These are phyloP conservation scores for Aphrophora alni DNA, from an alignment of 2,888 invertebrate genomes.

Conservation along the genomic window DNA sequence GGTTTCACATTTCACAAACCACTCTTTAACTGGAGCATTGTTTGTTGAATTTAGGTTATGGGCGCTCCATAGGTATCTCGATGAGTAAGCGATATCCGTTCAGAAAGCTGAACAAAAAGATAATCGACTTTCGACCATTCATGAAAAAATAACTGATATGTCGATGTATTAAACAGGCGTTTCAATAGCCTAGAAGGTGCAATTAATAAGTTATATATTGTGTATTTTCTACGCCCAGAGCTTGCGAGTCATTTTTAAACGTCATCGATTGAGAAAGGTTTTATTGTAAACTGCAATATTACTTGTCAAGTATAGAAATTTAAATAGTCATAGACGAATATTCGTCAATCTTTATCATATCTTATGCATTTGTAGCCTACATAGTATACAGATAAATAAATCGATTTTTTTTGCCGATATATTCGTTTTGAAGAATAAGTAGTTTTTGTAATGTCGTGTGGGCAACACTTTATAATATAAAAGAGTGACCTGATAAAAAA, in stretches of 20 bases:
- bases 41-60: not conserved
- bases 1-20: not conserved
- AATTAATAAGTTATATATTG: not conserved
- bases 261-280: no score
- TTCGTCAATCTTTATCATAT: no score
- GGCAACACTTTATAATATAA: no score
- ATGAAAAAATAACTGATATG: not conserved
- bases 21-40: not conserved
- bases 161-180: not conserved
- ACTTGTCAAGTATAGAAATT: no score
- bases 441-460: no score
- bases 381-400: no score
- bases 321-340: no score
- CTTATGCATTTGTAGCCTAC: no score
- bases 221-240: not conserved
- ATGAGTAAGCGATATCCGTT: not conserved
- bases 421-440: no score
- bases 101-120: not conserved
- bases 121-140: constrained; percentile 6
- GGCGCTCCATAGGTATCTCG: not conserved
- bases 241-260: not conserved
- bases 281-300: no score
- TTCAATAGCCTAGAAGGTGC: not conserved
- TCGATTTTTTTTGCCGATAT: no score
- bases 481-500: no score